phyloP scores from a whole-genome alignment of 2,888 invertebrate species.

The Drosophila ezoana region DNA sequence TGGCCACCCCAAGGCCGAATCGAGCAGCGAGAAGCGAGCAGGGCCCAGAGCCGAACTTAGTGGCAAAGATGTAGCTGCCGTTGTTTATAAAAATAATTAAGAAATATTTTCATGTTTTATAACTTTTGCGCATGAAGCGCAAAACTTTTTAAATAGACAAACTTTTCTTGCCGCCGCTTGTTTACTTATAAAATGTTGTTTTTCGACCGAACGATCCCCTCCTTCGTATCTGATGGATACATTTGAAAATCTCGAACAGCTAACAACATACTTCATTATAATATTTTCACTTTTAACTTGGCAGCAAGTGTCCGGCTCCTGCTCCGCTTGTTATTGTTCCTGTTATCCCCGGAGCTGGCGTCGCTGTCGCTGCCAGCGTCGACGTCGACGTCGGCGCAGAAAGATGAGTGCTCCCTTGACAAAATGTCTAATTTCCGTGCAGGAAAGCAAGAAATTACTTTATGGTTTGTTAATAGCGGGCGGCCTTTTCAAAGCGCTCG shows the following conservation, averaged over 20 bases:
- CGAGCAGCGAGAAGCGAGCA: not conserved
- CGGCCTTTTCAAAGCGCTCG: constrained; percentile 62
- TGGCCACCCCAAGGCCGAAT: constrained; percentile 8
- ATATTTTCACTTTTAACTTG: constrained; percentile 78
- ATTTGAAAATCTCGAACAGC: constrained; percentile 75
- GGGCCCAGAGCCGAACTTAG: constrained; percentile 13
- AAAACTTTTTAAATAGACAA: constrained; percentile 79
- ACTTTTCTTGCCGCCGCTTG: constrained; percentile 75
- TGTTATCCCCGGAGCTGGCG: constrained; percentile 44
- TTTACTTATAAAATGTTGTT: constrained; percentile 72
- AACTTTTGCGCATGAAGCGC: constrained; percentile 71
- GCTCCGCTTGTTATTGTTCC: constrained; percentile 47
- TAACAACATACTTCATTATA: constrained; percentile 80
- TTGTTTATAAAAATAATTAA: constrained; percentile 81
- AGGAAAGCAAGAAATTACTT: constrained; percentile 81
- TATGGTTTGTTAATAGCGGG: constrained; percentile 81
- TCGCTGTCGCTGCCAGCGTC: constrained; percentile 14
- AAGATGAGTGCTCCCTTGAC: constrained; percentile 76
- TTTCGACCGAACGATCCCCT: not conserved
- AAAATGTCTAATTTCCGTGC: constrained; percentile 81
- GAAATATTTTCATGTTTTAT: constrained; percentile 81
- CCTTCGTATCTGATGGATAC: constrained; percentile 61
- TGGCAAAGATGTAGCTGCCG: constrained; percentile 45
- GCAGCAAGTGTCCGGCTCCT: constrained; percentile 41
- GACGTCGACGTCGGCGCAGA: constrained; percentile 16